Percentiles rank a stretch among this genome's conserved stretches.
phyloP scores from a whole-genome alignment of 2,797 vertebrate species.

The Eutrigla gurnardus region DNA sequence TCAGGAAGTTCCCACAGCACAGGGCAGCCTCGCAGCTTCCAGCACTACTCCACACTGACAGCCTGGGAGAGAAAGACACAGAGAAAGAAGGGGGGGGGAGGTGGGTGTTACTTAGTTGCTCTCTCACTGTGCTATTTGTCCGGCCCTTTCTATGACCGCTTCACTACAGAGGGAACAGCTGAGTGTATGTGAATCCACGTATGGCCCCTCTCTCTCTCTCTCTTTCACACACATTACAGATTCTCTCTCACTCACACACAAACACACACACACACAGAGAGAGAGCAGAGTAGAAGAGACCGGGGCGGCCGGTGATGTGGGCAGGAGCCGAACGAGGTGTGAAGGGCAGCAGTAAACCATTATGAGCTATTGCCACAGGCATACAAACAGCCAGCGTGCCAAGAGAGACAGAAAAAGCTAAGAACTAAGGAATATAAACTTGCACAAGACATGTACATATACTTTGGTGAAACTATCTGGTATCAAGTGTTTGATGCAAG shows the following conservation, averaged over 20 bases:
- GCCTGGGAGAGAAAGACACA: conserved; percentile 75
- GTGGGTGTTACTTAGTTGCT: conserved; percentile 86
- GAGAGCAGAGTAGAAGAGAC: conserved; percentile 48
- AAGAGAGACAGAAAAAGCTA: conserved; percentile 30
- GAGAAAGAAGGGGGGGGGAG: conserved; percentile 63
- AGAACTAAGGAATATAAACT: conserved; percentile 30
- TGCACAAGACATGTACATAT: conserved; percentile 19
- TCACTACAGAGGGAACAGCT: conserved; percentile 81
- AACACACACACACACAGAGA: conserved; percentile 44
- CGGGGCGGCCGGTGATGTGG: conserved; percentile 31
- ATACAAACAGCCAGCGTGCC: conserved; percentile 47
- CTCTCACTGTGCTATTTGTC: conserved; percentile 79
- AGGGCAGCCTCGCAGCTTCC: conserved; percentile 68
- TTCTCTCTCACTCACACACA: conserved; percentile 58
- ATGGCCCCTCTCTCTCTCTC: conserved; percentile 16
- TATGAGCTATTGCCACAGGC: conserved; percentile 57
- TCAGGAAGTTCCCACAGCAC: conserved; percentile 73
- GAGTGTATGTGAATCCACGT: conserved; percentile 65
- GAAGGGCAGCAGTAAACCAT: conserved; percentile 50
- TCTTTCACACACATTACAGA: conserved; percentile 44
- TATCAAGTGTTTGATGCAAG: conserved; percentile 11
- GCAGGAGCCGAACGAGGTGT: conserved; percentile 50
- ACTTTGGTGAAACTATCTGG: conserved; percentile 18
- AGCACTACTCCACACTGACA: conserved; percentile 80
- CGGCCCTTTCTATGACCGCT: conserved; percentile 80